Conservation (phyloP, 2,888 invertebrate species). For the Epinotia demarniana region DNA sequence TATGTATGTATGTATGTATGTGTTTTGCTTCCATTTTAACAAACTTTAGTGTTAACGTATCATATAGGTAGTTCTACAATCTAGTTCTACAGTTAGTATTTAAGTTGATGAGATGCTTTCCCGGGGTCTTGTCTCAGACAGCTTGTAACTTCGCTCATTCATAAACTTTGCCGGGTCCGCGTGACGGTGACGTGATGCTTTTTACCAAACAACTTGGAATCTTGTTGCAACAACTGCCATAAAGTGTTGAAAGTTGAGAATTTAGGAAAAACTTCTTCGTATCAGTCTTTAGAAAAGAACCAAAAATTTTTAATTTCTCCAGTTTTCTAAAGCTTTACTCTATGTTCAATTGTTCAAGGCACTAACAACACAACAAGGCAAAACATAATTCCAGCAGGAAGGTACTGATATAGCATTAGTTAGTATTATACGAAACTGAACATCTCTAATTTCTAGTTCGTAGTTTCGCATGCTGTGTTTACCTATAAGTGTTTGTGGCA, state of each 20-base stretch:
- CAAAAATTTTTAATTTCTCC: not conserved
- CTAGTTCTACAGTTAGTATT: too few species aligned
- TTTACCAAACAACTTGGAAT: slow-evolving; percentile 34
- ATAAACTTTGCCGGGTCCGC: slow-evolving; percentile 35
- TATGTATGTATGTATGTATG: too few species aligned
- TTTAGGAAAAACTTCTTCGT: slow-evolving; percentile 5
- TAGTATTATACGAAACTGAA: too few species aligned
- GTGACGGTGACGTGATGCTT: slow-evolving; percentile 26
- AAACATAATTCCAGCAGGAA: too few species aligned
- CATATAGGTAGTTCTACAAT: not conserved
- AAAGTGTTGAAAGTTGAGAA: slow-evolving; percentile 30
- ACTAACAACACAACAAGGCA: too few species aligned
- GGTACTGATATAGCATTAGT: too few species aligned
- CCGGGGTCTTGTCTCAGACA: slow-evolving; percentile 30
- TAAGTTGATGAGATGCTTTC: slow-evolving; percentile 26
- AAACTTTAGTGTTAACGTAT: too few species aligned
- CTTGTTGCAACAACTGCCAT: slow-evolving; percentile 22
- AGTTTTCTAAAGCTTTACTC: not conserved
- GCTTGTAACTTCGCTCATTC: slow-evolving; percentile 42
- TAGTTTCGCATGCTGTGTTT: too few species aligned
- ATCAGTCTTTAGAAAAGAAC: not conserved
- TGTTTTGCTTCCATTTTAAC: too few species aligned
- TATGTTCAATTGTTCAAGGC: too few species aligned
- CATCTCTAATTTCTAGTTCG: too few species aligned
- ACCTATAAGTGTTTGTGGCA: too few species aligned